Base-by-base conservation (phyloP, 2,113 vertebrate species). In the Upupa epops region DNA sequence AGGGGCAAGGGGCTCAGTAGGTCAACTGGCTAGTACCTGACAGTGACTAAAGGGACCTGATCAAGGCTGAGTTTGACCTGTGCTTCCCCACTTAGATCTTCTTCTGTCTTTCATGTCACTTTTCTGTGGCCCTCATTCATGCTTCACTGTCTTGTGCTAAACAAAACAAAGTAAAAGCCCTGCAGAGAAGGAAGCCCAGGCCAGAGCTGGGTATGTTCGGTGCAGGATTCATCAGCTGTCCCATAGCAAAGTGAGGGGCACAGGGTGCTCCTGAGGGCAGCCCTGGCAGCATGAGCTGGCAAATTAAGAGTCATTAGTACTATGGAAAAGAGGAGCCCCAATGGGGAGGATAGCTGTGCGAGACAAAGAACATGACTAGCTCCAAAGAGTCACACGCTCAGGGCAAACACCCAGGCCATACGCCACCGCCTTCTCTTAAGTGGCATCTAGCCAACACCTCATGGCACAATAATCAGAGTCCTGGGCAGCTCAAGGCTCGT, bases 1-100 rank as follows among this genome's bases (percentile, higher is more conserved):
- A 97, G 86, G 95, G 94, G 88, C 94, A 96, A 95, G 88, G 84
- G 84, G 66, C 92, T 97, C 77, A 91, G 86, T 81, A 96, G 94
- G 95, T 96, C 94, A 95, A 37, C 80, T 89, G 94, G 85, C 89
- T 80, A 63, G 77, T 80, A 80, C 60, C 79, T 68, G 54, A 85
- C 56, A 85, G 88, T 87, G 92, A 51, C 85, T 87, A 80, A 94
- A 93, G 90, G 73, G 65, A 90, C 74, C 60, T 0, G 0, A 37
- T 59, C 66, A 71, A 94, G 88, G 70, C 93, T 34, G 46, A 81
- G 52, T 92, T 80, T 95, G 94, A 93, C 86, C 91, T 56, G 22
- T 49, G 59, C 71, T 56, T 93, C 83, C 87, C 90, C 60, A 71
- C 63, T 90, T 81, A 70, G 58, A 88, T 81, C 85, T 71, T 34